Base-by-base conservation (phyloP, 2,888 invertebrate genomes). In the Meloe dianella region DNA sequence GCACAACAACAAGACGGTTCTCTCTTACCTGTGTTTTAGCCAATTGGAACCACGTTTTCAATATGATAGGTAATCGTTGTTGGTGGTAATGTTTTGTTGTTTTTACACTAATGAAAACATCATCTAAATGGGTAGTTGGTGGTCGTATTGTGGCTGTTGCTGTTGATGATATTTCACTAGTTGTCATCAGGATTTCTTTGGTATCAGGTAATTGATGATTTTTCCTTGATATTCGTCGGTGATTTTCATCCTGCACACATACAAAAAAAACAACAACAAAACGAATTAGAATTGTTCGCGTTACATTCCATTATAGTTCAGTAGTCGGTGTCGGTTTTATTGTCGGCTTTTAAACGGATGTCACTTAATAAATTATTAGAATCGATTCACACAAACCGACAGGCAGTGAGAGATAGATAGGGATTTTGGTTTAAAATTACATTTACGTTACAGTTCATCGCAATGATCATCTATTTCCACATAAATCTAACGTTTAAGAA, bases 21-120 rank as follows among this genome's bases (percentile, higher is more conserved):
- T 57, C 12, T 57, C 85, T 87, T 87, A 96, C 95, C 93, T 97
- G 95, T 81, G 94, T 88, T 84, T 90, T 92, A 61, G 96, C 97
- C 80, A 96, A 87, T 84, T 93, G 93, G 84, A 96, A 96, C 98
- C 98, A 98, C 69, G 98, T 98, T 85, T 93, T 92, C 82, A 97
- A 87, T 79, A 98, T 93, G 72, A 95, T 89, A 63, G 92, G 92
- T 79, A 98, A 84, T 77, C 98, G 89, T 61, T 91, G 90, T 73
- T 89, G 86, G 83, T 97, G 96, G 85, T 94, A 96, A 85, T 91
- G 90, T 82, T 91, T 90, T 65, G 97, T 94, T 71, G 97, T 97
- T 86, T 98, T 98, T 64, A 98, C 96, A 86, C 95, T 95, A 83
- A 97, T 94, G 85, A 96, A 97, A 79, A 97, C 88, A 85, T 97